Evolutionary conservation across 1,140 invertebrate genomes (phyloP).

Genomic region (Ruditapes philippinarum): DNA sequence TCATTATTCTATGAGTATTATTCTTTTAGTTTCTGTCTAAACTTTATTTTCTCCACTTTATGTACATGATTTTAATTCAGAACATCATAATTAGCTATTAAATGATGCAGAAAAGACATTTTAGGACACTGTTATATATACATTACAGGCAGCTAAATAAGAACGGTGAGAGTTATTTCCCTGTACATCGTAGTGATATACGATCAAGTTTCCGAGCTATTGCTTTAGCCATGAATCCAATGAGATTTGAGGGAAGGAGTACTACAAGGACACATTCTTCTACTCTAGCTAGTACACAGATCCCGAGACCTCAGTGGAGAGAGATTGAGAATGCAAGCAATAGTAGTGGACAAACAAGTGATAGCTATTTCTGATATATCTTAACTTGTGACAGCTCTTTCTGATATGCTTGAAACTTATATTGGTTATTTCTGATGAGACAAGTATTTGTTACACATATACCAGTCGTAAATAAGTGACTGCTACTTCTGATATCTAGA

Average conservation of each 20-base stretch:
- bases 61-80: too few species aligned
- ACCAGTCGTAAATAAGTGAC: too few species aligned
- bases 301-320: not conserved
- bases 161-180: not conserved
- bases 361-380: conserved; percentile 13
- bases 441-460: too few species aligned
- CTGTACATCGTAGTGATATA: conserved; percentile 35
- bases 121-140: too few species aligned
- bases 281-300: not conserved
- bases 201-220: conserved; percentile 52
- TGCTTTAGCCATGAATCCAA: conserved; percentile 46
- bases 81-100: too few species aligned
- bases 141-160: conserved; percentile 8
- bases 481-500: too few species aligned
- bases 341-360: not conserved
- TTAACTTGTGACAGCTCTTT: not conserved
- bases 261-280: not conserved
- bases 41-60: too few species aligned
- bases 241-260: conserved; percentile 7
- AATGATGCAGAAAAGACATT: too few species aligned
- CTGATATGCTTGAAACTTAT: not conserved
- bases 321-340: not conserved
- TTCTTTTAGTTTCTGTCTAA: too few species aligned
- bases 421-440: too few species aligned
- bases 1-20: too few species aligned